Evolutionary conservation across 2,113 vertebrate genomes (phyloP).

Genomic region (Forbesichthys agassizii): DNA sequence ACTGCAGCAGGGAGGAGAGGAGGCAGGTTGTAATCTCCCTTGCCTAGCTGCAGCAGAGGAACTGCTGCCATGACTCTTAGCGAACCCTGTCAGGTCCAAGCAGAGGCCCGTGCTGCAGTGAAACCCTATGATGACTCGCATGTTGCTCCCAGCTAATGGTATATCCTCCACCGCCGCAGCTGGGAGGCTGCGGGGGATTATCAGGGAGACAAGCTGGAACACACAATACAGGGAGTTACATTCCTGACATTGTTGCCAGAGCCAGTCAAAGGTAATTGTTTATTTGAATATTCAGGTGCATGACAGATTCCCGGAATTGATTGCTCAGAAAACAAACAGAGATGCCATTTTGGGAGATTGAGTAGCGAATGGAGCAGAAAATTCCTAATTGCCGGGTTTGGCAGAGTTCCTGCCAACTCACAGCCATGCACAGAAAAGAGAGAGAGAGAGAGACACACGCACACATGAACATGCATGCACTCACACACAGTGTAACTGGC

Average conservation of each 20-base stretch:
- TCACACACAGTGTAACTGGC: not conserved
- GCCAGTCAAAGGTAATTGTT: slow-evolving; percentile 67
- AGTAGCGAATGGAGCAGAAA: slow-evolving; percentile 52
- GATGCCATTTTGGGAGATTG: slow-evolving; percentile 38
- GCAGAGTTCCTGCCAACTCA: slow-evolving; percentile 25
- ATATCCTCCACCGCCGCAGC: slow-evolving; percentile 21
- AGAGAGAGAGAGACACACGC: not conserved
- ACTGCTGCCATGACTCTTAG: slow-evolving; percentile 29
- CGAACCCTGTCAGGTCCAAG: slow-evolving; percentile 47
- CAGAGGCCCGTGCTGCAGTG: slow-evolving; percentile 29
- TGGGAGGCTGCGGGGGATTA: slow-evolving; percentile 44
- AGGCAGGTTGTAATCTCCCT: slow-evolving; percentile 46
- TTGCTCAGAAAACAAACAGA: slow-evolving; percentile 54
- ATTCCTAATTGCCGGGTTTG: slow-evolving; percentile 37
- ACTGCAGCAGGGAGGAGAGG: slow-evolving; percentile 31
- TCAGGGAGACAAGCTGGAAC: slow-evolving; percentile 49
- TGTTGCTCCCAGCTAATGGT: slow-evolving; percentile 36
- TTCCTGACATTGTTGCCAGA: slow-evolving; percentile 60
- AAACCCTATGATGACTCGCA: slow-evolving; percentile 53
- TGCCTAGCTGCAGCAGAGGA: slow-evolving; percentile 27
- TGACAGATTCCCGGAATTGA: slow-evolving; percentile 47
- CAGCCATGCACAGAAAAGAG: not conserved
- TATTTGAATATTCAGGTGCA: slow-evolving; percentile 60
- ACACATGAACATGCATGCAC: not conserved
- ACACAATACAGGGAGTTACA: slow-evolving; percentile 38